Evolutionary conservation across 2,113 vertebrate genomes (phyloP).

Genomic region (Petromus typicus): DNA sequence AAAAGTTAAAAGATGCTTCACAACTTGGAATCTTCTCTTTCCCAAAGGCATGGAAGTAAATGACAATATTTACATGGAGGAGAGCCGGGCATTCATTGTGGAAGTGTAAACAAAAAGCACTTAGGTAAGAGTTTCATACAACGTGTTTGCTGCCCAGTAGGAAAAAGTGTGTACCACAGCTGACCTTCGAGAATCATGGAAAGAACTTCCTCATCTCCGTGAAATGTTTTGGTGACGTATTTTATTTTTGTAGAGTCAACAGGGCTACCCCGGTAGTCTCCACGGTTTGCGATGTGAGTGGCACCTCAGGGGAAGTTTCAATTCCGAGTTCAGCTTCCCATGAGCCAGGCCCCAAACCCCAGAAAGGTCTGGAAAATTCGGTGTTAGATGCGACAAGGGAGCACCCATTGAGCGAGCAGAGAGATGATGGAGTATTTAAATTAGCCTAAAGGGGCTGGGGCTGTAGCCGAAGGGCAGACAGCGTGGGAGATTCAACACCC

Average conservation of each 20-base stretch:
- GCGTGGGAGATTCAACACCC: neutral
- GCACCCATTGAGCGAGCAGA: fast-evolving
- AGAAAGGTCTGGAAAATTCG: neutral
- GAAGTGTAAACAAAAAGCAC: slow-evolving; percentile 64
- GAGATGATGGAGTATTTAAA: neutral
- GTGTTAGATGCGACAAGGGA: too few relatives aligned
- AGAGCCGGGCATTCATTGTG: slow-evolving; percentile 17
- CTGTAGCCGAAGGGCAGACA: neutral
- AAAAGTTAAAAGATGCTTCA: slow-evolving; percentile 76
- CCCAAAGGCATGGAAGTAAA: slow-evolving; percentile 39
- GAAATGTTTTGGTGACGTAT: slow-evolving; percentile 67
- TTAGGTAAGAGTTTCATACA: slow-evolving; percentile 61
- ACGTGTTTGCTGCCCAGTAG: slow-evolving; percentile 65
- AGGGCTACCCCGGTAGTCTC: slow-evolving; percentile 33
- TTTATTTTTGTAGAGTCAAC: slow-evolving; percentile 63
- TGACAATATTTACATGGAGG: slow-evolving; percentile 29
- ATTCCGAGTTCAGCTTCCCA: slow-evolving; percentile 28
- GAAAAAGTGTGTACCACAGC: slow-evolving; percentile 46
- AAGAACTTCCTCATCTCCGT: slow-evolving; percentile 67
- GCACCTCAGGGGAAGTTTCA: neutral
- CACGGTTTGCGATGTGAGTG: slow-evolving; percentile 48
- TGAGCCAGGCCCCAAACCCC: neutral
- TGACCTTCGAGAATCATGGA: slow-evolving; percentile 76
- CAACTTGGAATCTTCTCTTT: slow-evolving; percentile 66
- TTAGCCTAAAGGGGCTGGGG: neutral